Percentiles rank a stretch among this genome's conserved stretches.
Evolutionary conservation across 2,888 invertebrate genomes (phyloP).

Genomic region (Gryllus longicercus): DNA sequence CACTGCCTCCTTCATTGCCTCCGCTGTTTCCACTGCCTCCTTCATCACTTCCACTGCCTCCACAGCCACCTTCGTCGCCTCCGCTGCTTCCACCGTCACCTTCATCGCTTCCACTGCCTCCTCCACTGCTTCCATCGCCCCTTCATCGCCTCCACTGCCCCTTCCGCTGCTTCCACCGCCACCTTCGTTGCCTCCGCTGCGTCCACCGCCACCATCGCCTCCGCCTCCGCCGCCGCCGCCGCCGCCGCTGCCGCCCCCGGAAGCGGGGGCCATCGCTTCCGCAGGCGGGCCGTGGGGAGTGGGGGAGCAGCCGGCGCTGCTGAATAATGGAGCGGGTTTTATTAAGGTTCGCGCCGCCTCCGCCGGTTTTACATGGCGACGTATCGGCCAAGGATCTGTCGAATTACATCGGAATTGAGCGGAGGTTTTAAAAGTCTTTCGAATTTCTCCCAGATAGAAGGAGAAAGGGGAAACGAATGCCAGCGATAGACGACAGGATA

Average conservation of each 20-base stretch:
- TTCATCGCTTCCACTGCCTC: accelerated
- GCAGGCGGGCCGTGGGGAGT: neutral
- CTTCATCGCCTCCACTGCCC: no score
- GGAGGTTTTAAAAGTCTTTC: conserved; percentile 5
- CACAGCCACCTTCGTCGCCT: neutral
- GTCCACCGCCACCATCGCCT: neutral
- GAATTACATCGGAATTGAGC: conserved; percentile 17
- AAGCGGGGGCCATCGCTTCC: neutral
- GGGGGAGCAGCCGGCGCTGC: neutral
- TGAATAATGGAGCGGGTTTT: conserved; percentile 10
- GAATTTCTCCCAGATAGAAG: neutral
- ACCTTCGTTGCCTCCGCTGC: neutral
- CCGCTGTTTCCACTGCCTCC: neutral
- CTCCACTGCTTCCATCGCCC: no score
- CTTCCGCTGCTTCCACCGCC: neutral
- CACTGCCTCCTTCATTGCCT: no score
- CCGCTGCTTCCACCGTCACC: neutral
- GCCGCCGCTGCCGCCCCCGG: neutral
- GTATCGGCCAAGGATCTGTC: conserved; percentile 17
- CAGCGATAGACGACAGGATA: no score
- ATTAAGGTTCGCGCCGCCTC: neutral
- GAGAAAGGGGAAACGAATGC: no score
- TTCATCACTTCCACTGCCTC: no score
- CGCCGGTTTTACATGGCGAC: neutral
- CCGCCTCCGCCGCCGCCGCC: neutral